Percentiles rank a stretch among this genome's conserved stretches.
Evolutionary conservation across 1,140 invertebrate genomes (phyloP).

Genomic region (Oscheius sp.): DNA sequence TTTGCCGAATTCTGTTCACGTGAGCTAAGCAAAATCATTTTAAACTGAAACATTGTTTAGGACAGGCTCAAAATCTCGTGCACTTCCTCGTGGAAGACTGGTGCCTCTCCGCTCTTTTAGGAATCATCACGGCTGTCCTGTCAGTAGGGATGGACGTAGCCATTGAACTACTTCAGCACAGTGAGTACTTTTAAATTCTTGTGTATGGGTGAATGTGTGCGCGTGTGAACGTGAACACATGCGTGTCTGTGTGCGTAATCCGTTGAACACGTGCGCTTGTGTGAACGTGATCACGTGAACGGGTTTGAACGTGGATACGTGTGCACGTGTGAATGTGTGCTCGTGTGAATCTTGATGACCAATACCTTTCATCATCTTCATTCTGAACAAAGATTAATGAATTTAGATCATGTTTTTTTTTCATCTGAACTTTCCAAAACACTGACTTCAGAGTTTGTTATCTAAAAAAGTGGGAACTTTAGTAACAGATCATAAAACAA

Average conservation of each 20-base stretch:
- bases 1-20: constrained; percentile 36
- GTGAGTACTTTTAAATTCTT: constrained; percentile 39
- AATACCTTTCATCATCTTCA: too few relatives aligned
- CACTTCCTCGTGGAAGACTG: constrained; percentile 60
- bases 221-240: too few relatives aligned
- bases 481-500: too few relatives aligned
- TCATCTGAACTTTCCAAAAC: too few relatives aligned
- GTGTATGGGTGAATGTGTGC: background rate
- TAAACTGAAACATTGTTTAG: constrained; percentile 38
- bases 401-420: too few relatives aligned
- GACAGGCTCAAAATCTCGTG: constrained; percentile 49
- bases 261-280: too few relatives aligned
- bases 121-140: constrained; percentile 57
- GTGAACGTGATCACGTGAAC: too few relatives aligned
- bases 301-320: too few relatives aligned
- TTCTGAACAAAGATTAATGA: too few relatives aligned
- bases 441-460: too few relatives aligned
- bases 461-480: too few relatives aligned
- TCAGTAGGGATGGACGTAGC: constrained; percentile 56
- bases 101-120: constrained; percentile 55
- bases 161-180: constrained; percentile 56
- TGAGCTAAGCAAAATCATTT: constrained; percentile 18
- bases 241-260: too few relatives aligned
- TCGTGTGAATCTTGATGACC: background rate
- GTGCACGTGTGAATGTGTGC: background rate